phyloP scores from a whole-genome alignment of 2,113 vertebrate genomes.

The Abramis brama region DNA sequence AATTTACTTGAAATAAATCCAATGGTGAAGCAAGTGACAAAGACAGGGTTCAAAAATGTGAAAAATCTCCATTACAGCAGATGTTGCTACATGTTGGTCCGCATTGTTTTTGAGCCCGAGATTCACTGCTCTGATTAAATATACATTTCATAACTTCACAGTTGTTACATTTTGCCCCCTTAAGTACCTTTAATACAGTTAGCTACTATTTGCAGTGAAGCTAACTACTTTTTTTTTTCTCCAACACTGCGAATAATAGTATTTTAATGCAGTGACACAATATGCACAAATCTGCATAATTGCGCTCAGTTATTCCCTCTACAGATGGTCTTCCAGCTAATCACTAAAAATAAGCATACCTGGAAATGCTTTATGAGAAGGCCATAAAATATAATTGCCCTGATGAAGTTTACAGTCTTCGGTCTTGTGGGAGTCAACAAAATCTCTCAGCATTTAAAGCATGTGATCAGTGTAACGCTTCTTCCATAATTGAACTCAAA shows the following conservation, averaged over 20 bases:
- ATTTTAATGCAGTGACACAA: not conserved
- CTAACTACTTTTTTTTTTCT: not conserved
- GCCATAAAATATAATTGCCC: not conserved
- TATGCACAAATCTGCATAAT: not conserved
- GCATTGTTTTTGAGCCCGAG: not conserved
- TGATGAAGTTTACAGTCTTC: not conserved
- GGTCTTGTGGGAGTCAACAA: not conserved
- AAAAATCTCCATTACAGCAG: not conserved
- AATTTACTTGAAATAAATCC: not conserved
- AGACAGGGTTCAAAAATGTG: not conserved
- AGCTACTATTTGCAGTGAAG: not conserved
- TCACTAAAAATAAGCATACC: slow-evolving; percentile 9
- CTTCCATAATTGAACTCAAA: not conserved
- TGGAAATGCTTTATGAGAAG: not conserved
- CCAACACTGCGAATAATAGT: not conserved
- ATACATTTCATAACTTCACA: too few relatives aligned
- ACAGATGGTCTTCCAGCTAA: not conserved
- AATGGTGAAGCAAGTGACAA: not conserved
- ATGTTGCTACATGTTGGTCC: not conserved
- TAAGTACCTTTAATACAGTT: not conserved
- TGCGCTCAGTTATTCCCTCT: not conserved
- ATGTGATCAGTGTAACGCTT: not conserved
- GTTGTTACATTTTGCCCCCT: not conserved
- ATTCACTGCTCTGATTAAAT: not conserved
- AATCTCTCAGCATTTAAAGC: not conserved